Evolutionary conservation across 2,113 vertebrate genomes (phyloP).

Genomic region (Aphyosemion australe): DNA sequence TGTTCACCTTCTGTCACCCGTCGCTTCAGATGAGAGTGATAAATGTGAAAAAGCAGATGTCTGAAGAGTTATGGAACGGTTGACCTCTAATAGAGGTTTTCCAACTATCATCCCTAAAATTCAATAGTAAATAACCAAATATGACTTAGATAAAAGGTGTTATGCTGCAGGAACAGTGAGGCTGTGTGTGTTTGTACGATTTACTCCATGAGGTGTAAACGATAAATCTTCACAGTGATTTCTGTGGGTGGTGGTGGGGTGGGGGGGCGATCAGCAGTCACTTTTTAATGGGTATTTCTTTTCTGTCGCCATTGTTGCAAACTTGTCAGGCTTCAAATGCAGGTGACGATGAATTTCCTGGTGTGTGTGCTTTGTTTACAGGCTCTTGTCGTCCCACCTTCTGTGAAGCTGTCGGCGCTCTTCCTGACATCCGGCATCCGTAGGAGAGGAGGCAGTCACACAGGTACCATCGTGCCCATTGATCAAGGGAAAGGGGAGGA

Average conservation of each 20-base stretch:
- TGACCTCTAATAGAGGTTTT: too few relatives aligned
- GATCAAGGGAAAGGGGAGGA: constrained; percentile 77
- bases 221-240: constrained; percentile 49
- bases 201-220: constrained; percentile 29
- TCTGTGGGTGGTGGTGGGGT: constrained; percentile 19
- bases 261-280: constrained; percentile 6
- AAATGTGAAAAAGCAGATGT: too few relatives aligned
- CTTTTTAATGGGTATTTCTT: constrained; percentile 46
- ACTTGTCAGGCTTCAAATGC: constrained; percentile 67
- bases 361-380: constrained; percentile 75
- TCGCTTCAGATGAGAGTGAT: too few relatives aligned
- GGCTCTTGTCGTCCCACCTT: constrained; percentile 74
- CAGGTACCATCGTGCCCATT: constrained; percentile 77
- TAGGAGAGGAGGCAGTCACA: constrained; percentile 61
- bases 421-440: constrained; percentile 70
- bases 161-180: constrained; percentile 29
- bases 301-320: constrained; percentile 46
- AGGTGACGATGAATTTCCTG: constrained; percentile 68
- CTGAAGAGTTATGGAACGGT: too few relatives aligned
- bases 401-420: constrained; percentile 74
- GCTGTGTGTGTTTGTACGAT: constrained; percentile 44
- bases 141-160: too few relatives aligned
- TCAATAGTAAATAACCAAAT: too few relatives aligned
- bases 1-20: too few relatives aligned
- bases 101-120: too few relatives aligned